Base-by-base conservation (phyloP, 2,888 invertebrate species). In the Synanthedon formicaeformis region DNA sequence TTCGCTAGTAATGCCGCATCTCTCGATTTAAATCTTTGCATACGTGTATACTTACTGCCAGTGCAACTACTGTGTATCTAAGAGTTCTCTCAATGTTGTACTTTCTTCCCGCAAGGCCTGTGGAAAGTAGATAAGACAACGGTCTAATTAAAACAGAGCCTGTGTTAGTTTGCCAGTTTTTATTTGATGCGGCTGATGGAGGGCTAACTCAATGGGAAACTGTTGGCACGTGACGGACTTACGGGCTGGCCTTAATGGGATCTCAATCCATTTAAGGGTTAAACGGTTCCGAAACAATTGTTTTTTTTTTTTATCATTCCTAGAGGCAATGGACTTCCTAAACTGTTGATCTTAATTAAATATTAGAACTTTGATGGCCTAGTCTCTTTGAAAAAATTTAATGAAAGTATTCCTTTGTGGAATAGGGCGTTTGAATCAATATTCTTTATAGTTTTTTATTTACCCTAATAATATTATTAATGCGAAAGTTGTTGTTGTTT, bases 61-160 rank as follows among this genome's bases (percentile, higher is more conserved):
- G 6, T 34, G 34, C 10, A 2, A 34, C 34, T 10, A 34, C 34
- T 34, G 8, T 10, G 34, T 10, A 34, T 34, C 34, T 34, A 34
- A 34, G 34, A 10, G 34, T 34, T 34, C 34, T 34, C 10, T 3
- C 34, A 34, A 34, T 34, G 34, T 45, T 45, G 45, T 13, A n/a
- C 14, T 12, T 45, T 45, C 58, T 54, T 57, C 58, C 61, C 58
- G 55, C 52, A 57, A 59, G 61, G 73, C 64, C 81, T 82, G 83
- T 72, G 69, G 71, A 76, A 77, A 69, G 70, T 60, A 75, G 83
- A 83, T 83, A 83, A 82, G 78, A 60, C 66, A 63, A 60, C 60
- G 56, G 67, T 58, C 73, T 81, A 82, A 82, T 84, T 82, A 82
- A 83, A 81, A 74, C 69, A 34, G 71, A 71, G 68, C 61, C 61